phyloP scores from a whole-genome alignment of 2,113 vertebrate genomes.

The Cryptoleucopteryx plumbea region DNA sequence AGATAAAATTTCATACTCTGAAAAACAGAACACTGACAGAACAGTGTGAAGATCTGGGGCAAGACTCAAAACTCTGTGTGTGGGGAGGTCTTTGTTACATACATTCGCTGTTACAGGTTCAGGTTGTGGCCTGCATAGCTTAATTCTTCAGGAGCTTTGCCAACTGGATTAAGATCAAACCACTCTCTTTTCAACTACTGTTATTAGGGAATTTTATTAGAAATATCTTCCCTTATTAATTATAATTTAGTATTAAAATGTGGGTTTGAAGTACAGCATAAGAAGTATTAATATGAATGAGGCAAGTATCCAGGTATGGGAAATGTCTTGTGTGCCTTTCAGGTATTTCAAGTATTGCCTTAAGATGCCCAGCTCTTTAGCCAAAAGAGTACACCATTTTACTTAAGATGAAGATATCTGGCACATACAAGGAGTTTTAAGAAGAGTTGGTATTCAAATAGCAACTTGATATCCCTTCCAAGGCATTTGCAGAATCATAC shows the following conservation, averaged over 20 bases:
- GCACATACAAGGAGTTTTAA: not conserved
- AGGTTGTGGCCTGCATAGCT: not conserved
- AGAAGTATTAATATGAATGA: not conserved
- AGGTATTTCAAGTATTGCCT: not conserved
- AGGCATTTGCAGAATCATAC: not conserved
- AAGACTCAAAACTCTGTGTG: not conserved
- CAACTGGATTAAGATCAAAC: constrained; percentile 32
- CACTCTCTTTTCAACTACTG: not conserved
- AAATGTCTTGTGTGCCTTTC: not conserved
- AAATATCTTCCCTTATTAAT: constrained; percentile 9
- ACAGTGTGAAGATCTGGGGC: not conserved
- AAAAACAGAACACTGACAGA: not conserved
- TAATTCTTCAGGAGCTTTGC: not conserved
- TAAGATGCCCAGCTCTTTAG: not conserved
- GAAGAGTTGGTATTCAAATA: not conserved
- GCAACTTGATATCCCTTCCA: not conserved
- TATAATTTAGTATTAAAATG: constrained; percentile 33
- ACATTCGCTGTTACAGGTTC: not conserved
- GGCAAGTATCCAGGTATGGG: not conserved
- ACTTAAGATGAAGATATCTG: not conserved
- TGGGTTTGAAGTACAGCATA: not conserved
- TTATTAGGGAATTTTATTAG: constrained; percentile 20
- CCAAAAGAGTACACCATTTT: not conserved
- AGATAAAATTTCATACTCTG: not conserved
- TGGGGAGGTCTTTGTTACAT: not conserved